These are phyloP conservation scores for Nestor notabilis DNA, from an alignment of 2,113 vertebrate species.

Conservation along the genomic window DNA sequence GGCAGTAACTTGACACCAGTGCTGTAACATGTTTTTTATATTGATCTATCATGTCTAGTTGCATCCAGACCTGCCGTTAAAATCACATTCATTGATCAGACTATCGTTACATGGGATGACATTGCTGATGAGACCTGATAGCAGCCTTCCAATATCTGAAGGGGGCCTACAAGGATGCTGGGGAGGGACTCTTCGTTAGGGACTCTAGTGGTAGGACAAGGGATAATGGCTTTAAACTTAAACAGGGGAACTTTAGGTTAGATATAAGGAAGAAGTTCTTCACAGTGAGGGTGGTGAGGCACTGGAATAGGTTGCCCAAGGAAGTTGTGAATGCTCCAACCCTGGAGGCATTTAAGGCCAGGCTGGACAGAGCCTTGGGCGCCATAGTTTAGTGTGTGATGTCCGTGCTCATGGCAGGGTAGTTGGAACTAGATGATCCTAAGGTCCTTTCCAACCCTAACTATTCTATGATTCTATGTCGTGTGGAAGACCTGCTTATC, in stretches of 20 bases:
- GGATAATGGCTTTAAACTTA: too few relatives aligned
- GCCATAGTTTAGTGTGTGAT: background rate
- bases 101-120: background rate
- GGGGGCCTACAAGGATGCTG: too few relatives aligned
- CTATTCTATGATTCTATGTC: background rate
- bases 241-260: too few relatives aligned
- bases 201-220: too few relatives aligned
- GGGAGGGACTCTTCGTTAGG: too few relatives aligned
- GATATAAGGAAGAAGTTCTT: too few relatives aligned
- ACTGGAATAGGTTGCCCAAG: too few relatives aligned
- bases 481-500: background rate
- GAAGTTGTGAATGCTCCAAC: background rate
- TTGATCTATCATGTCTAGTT: background rate
- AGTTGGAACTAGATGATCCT: background rate
- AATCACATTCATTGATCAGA: background rate
- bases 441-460: background rate
- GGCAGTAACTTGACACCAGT: background rate
- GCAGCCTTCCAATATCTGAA: too few relatives aligned
- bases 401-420: background rate
- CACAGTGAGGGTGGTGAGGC: too few relatives aligned
- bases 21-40: background rate
- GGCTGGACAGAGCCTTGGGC: background rate
- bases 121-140: background rate
- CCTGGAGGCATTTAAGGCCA: background rate
- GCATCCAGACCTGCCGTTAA: background rate